Evolutionary conservation across 2,888 invertebrate species (phyloP).

Genomic region (Cheilosia soror): DNA sequence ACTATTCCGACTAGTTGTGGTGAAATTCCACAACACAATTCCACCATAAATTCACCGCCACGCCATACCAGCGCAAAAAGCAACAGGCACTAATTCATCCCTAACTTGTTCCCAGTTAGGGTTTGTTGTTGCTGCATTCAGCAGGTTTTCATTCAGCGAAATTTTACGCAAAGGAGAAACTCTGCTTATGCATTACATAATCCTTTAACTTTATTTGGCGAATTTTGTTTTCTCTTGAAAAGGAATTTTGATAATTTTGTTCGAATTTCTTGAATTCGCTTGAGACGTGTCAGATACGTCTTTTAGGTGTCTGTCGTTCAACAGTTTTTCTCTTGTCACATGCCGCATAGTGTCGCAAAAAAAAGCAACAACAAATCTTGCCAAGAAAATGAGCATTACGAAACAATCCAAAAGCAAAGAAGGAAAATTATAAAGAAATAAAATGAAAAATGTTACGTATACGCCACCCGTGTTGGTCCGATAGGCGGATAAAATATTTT

Average conservation of each 20-base stretch:
- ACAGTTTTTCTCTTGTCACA: conserved; percentile 28
- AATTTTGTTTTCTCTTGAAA: neutral
- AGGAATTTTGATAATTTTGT: neutral
- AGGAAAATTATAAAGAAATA: conserved; percentile 53
- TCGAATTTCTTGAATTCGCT: neutral
- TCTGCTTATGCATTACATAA: conserved; percentile 41
- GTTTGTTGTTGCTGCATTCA: conserved; percentile 64
- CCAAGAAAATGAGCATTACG: neutral
- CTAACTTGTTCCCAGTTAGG: conserved; percentile 2
- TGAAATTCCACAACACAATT: conserved; percentile 48
- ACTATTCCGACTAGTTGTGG: conserved; percentile 55
- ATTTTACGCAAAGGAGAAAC: conserved; percentile 29
- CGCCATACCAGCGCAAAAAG: conserved; percentile 16
- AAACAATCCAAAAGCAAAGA: conserved; percentile 11
- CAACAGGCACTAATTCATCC: conserved; percentile 66
- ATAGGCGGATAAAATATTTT: conserved; percentile 74
- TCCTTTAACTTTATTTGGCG: neutral
- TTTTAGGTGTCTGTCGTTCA: conserved; percentile 21
- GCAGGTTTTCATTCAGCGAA: conserved; percentile 67
- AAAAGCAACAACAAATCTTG: neutral
- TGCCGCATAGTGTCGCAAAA: neutral
- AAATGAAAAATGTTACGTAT: conserved; percentile 66
- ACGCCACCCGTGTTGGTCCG: conserved; percentile 59
- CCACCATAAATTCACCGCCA: conserved; percentile 48
- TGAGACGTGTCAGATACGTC: neutral